A percentile compares a stretch with the other conserved stretches of the same genome.
These are phyloP conservation scores for Bombycilla garrulus DNA, from an alignment of 2,113 vertebrate genomes.

Conservation along the genomic window DNA sequence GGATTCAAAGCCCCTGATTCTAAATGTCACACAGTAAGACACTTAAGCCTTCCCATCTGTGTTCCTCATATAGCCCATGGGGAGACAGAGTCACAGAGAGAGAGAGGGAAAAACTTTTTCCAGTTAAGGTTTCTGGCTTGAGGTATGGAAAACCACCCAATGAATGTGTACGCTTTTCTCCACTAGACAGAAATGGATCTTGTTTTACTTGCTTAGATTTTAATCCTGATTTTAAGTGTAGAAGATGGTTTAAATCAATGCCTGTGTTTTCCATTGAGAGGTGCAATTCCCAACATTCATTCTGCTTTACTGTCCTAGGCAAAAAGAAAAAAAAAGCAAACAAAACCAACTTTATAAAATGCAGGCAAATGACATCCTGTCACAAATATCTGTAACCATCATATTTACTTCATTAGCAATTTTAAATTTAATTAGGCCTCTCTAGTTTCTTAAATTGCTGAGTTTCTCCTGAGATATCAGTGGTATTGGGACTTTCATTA, in stretches of 20 bases:
- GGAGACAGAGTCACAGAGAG: not conserved
- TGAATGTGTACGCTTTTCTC: not conserved
- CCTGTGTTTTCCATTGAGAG: not conserved
- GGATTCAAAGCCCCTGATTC: not conserved
- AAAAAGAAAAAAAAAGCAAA: not conserved
- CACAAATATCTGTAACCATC: not conserved
- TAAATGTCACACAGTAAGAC: not conserved
- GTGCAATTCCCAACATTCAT: not conserved
- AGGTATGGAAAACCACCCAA: not conserved
- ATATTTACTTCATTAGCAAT: not conserved
- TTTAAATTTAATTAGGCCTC: not conserved
- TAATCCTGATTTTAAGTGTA: not conserved
- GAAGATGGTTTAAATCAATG: not conserved
- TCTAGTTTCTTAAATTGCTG: not conserved
- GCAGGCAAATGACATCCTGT: not conserved
- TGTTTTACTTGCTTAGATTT: not conserved
- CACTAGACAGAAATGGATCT: not conserved
- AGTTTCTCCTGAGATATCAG: not conserved
- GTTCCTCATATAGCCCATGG: accelerated
- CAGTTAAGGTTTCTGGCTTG: not conserved
- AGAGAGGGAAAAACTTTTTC: not conserved
- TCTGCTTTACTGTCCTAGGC: not conserved
- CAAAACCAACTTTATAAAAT: not conserved
- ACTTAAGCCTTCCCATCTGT: not conserved
- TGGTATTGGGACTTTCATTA: not conserved